These are phyloP conservation scores for Drosophila seclusa DNA, from an alignment of 2,888 invertebrate species.

Conservation along the genomic window DNA sequence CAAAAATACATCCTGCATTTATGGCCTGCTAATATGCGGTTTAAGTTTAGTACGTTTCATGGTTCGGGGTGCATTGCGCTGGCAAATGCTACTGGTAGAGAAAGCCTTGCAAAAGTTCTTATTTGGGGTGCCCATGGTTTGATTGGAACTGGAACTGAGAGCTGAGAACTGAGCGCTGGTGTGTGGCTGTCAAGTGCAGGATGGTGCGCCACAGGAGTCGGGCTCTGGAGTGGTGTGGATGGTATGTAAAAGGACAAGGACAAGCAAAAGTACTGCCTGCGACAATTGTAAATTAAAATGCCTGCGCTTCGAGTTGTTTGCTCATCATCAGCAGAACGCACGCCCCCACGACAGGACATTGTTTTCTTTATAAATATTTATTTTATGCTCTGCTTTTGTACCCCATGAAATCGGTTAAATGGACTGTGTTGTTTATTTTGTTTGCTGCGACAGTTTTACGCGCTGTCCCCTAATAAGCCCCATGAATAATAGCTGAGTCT, in stretches of 20 bases:
- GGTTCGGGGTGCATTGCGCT: slow-evolving; percentile 8
- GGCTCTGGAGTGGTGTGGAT: background rate
- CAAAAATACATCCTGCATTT: slow-evolving; percentile 72
- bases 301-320: slow-evolving; percentile 61
- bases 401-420: slow-evolving; percentile 74
- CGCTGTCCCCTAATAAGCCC: slow-evolving; percentile 71
- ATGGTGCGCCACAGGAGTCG: slow-evolving; percentile 20
- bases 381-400: slow-evolving; percentile 60
- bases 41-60: slow-evolving; percentile 67
- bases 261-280: slow-evolving; percentile 45
- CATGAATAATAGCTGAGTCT: slow-evolving; percentile 64
- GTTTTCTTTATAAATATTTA: slow-evolving; percentile 76
- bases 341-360: slow-evolving; percentile 63
- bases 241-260: background rate
- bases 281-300: slow-evolving; percentile 63
- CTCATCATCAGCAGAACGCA: slow-evolving; percentile 69
- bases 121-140: slow-evolving; percentile 4
- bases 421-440: slow-evolving; percentile 71
- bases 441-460: slow-evolving; percentile 56
- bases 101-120: slow-evolving; percentile 20
- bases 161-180: slow-evolving; percentile 17
- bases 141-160: slow-evolving; percentile 15
- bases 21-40: slow-evolving; percentile 76
- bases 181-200: slow-evolving; percentile 23
- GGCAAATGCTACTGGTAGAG: slow-evolving; percentile 15